Percentiles rank a stretch among this genome's conserved stretches.
phyloP scores from a whole-genome alignment of 2,113 vertebrate species.

The Rhizomys pruinosus region DNA sequence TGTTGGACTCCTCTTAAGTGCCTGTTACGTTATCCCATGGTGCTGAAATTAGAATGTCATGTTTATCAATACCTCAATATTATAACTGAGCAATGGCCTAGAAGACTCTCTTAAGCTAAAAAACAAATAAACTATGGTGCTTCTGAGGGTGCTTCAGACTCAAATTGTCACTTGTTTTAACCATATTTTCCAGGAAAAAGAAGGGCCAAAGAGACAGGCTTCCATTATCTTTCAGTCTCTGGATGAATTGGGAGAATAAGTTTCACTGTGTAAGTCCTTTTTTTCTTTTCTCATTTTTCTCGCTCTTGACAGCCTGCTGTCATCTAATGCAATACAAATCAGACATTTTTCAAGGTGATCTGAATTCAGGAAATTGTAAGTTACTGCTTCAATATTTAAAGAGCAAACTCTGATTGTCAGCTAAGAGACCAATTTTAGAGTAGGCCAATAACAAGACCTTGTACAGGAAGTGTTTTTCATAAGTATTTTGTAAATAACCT shows the following conservation, averaged over 20 bases:
- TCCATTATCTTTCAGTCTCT: background rate
- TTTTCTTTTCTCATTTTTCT: background rate
- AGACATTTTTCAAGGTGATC: background rate
- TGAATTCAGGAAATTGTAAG: background rate
- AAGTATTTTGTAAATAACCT: background rate
- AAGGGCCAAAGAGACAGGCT: background rate
- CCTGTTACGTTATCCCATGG: background rate
- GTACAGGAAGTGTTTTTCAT: background rate
- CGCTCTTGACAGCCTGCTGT: background rate
- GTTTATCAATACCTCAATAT: background rate
- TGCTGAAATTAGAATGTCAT: background rate
- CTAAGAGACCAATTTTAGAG: background rate
- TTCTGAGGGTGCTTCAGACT: background rate
- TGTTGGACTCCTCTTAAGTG: background rate
- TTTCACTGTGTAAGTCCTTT: background rate
- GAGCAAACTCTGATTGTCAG: background rate
- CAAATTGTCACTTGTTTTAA: background rate
- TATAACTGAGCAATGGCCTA: background rate
- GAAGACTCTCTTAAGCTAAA: background rate
- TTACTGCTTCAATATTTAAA: background rate
- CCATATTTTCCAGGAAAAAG: background rate
- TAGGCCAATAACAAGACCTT: background rate
- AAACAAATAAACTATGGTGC: background rate
- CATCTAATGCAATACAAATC: slow-evolving; percentile 12
- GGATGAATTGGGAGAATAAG: background rate